Base-by-base conservation (phyloP, 2,113 vertebrate species). In the Ctenodactylus gundi region DNA sequence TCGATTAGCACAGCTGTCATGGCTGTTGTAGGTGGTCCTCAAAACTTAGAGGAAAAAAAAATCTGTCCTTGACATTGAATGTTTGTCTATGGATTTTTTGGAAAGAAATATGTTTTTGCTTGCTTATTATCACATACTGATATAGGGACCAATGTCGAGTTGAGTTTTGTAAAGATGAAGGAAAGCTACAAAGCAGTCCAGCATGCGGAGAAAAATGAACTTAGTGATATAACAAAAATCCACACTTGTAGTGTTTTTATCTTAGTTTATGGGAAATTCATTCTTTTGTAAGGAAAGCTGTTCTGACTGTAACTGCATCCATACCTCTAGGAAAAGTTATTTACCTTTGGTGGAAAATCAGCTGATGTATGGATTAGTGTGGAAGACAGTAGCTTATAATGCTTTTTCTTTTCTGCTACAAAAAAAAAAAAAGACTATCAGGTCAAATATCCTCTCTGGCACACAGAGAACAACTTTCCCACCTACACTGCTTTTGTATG, bases 1-100 rank as follows among this genome's bases (percentile, higher is more conserved):
- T 98, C 98, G 98, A 98, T 98, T 98, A 98, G 98, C 98, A 98
- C 97, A 98, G 98, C 98, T 98, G 98, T 98, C 98, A 98, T 97
- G 97, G 96, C 81, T 98, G 95, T 98, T 98, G 98, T 98, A 97
- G 98, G 98, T 98, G 98, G 97, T 97, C 98, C 95, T 98, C 97
- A 97, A 97, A 98, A 97, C 97, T 98, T 97, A 96, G 10, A 96
- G 90, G 82, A 7, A 91, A 96, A 93, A 94, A 94, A 96, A 98
- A 97, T 95, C 96, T 97, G 97, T 97, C 98, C 98, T 98, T 98
- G 98, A 98, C 97, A 97, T 94, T 97, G 96, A 98, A 90, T 97
- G 96, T 98, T 98, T 98, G 93, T 96, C 93, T 94, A 89, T 97
- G 77, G 85, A 82, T 96, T 97, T 97, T 93, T 27, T 92, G 91